phyloP scores from a whole-genome alignment of 1,140 invertebrate species.

The Brachionus plicatilis region DNA sequence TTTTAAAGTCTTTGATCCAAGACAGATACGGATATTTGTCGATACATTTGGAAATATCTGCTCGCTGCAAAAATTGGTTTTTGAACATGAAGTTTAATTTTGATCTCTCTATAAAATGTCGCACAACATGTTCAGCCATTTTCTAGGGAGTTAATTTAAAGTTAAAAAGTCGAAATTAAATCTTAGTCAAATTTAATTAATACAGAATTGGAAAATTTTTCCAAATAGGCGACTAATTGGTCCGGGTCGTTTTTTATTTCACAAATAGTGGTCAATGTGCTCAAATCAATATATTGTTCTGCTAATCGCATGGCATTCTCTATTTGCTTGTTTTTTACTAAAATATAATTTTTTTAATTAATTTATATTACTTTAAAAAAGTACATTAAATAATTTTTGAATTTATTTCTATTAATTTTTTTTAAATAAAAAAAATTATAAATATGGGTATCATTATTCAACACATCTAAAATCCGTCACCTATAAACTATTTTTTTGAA shows the following conservation, averaged over 20 bases:
- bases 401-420: too few species aligned
- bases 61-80: background rate
- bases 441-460: too few species aligned
- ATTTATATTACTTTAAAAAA: too few species aligned
- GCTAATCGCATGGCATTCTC: conserved; percentile 12
- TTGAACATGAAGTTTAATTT: conserved; percentile 20
- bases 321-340: conserved; percentile 37
- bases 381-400: too few species aligned
- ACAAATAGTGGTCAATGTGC: conserved; percentile 29
- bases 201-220: conserved; percentile 7
- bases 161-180: background rate
- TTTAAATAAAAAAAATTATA: too few species aligned
- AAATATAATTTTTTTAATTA: background rate
- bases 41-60: background rate
- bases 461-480: too few species aligned
- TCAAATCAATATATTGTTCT: conserved; percentile 9
- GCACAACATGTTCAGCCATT: conserved; percentile 10
- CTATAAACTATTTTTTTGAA: too few species aligned
- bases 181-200: too few species aligned
- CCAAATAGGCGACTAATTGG: background rate
- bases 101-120: background rate
- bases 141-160: background rate
- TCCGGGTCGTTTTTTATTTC: conserved; percentile 15
- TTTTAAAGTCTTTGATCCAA: conserved; percentile 36
- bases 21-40: conserved; percentile 18